These are phyloP conservation scores for Lethocerus indicus DNA, from an alignment of 1,140 invertebrate genomes.

Conservation along the genomic window DNA sequence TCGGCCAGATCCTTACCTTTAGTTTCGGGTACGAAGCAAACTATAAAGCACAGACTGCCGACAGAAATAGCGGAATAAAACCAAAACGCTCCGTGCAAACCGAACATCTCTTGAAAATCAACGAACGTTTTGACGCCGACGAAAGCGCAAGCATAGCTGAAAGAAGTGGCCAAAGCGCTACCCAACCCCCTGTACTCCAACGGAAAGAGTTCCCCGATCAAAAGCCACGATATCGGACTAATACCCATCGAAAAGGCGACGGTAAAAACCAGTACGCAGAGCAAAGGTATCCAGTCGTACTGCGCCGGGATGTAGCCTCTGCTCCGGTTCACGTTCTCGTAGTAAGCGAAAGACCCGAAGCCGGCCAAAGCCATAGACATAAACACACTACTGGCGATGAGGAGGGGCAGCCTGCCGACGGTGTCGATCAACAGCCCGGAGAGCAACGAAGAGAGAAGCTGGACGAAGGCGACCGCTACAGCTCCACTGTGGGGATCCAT, in stretches of 20 bases:
- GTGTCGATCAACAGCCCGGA: slow-evolving; percentile 63
- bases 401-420: slow-evolving; percentile 53
- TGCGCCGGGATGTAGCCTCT: slow-evolving; percentile 12
- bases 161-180: slow-evolving; percentile 63
- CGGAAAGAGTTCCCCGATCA: slow-evolving; percentile 76
- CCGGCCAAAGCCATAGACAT: slow-evolving; percentile 65
- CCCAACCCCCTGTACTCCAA: slow-evolving; percentile 68
- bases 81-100: slow-evolving; percentile 72
- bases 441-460: slow-evolving; percentile 55
- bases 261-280: slow-evolving; percentile 66
- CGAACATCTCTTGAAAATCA: slow-evolving; percentile 54
- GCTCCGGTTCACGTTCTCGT: slow-evolving; percentile 28
- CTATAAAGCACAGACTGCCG: slow-evolving; percentile 64
- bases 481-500: slow-evolving; percentile 69
- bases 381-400: slow-evolving; percentile 62
- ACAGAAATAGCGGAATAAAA: slow-evolving; percentile 70
- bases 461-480: slow-evolving; percentile 58
- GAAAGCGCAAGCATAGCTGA: slow-evolving; percentile 77
- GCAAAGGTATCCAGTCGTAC: slow-evolving; percentile 60
- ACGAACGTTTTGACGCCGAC: slow-evolving; percentile 76
- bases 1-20: slow-evolving; percentile 76
- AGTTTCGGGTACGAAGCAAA: slow-evolving; percentile 77
- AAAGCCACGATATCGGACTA: slow-evolving; percentile 73
- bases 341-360: slow-evolving; percentile 64
- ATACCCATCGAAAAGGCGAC: slow-evolving; percentile 74